Conservation (phyloP, 2,888 invertebrate genomes). For the Mamestra brassicae region DNA sequence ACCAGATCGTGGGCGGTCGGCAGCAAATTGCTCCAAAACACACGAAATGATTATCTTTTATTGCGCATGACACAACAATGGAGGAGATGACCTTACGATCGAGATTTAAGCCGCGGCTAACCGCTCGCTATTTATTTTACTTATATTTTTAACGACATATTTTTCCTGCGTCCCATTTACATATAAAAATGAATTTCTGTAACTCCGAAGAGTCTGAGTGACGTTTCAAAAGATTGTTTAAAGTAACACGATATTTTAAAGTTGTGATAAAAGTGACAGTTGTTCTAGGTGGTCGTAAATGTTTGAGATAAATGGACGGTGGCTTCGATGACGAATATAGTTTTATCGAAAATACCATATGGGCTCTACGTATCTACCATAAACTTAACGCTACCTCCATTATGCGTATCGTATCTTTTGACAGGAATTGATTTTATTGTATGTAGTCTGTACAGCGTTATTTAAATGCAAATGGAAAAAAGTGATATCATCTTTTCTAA, state of each 20-base stretch:
- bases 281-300: slow-evolving; percentile 78
- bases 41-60: slow-evolving; percentile 87
- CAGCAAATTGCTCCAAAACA: slow-evolving; percentile 86
- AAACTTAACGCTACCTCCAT: slow-evolving; percentile 50
- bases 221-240: slow-evolving; percentile 35
- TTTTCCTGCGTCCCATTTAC: slow-evolving; percentile 61
- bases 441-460: slow-evolving; percentile 19
- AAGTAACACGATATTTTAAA: slow-evolving; percentile 55
- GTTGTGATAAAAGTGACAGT: slow-evolving; percentile 66
- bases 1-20: slow-evolving; percentile 78
- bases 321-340: slow-evolving; percentile 68
- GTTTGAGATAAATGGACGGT: slow-evolving; percentile 72
- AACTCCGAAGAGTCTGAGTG: slow-evolving; percentile 19
- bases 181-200: slow-evolving; percentile 36
- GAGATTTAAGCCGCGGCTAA: slow-evolving; percentile 77
- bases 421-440: slow-evolving; percentile 39
- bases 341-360: slow-evolving; percentile 63
- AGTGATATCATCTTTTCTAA: slow-evolving; percentile 36
- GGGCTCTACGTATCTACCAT: slow-evolving; percentile 36
- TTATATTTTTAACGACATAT: slow-evolving; percentile 66
- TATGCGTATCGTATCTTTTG: slow-evolving; percentile 42
- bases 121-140: slow-evolving; percentile 74
- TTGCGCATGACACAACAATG: slow-evolving; percentile 86
- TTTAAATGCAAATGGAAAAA: slow-evolving; percentile 52
- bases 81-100: slow-evolving; percentile 84